These are phyloP conservation scores for Drosophila sp. DNA, from an alignment of 1,140 invertebrate genomes.

Conservation along the genomic window DNA sequence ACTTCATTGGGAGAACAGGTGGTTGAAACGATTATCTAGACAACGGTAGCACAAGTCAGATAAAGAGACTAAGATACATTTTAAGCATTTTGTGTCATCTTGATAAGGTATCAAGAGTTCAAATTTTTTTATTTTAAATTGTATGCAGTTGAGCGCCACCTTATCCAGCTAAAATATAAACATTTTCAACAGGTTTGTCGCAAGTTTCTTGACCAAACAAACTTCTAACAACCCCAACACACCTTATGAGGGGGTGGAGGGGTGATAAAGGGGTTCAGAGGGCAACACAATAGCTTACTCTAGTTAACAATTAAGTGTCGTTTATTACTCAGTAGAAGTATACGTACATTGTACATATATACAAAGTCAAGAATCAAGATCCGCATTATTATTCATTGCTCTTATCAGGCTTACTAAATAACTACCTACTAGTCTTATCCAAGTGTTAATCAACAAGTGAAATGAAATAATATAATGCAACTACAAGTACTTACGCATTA, in stretches of 20 bases:
- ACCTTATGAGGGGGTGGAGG: not conserved
- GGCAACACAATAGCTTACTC: slow-evolving; percentile 25
- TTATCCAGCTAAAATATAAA: slow-evolving; percentile 13
- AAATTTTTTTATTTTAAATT: slow-evolving; percentile 8
- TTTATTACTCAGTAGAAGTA: slow-evolving; percentile 33
- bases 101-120: slow-evolving; percentile 44
- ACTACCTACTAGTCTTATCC: not conserved
- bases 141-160: slow-evolving; percentile 28
- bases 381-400: slow-evolving; percentile 52
- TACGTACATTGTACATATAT: slow-evolving; percentile 3
- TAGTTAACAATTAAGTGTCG: slow-evolving; percentile 32
- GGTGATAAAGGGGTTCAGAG: not conserved
- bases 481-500: slow-evolving; percentile 41
- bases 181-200: slow-evolving; percentile 48
- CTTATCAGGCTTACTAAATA: slow-evolving; percentile 31
- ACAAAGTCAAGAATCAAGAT: slow-evolving; percentile 15
- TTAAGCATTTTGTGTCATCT: slow-evolving; percentile 12
- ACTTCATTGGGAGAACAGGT: slow-evolving; percentile 11
- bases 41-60: slow-evolving; percentile 41
- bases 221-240: not conserved
- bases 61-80: slow-evolving; percentile 46
- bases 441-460: slow-evolving; percentile 14
- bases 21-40: slow-evolving; percentile 39
- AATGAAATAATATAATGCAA: slow-evolving; percentile 8
- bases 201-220: slow-evolving; percentile 40